These are phyloP conservation scores for Bubo bubo DNA, from an alignment of 2,113 vertebrate genomes.

Conservation along the genomic window DNA sequence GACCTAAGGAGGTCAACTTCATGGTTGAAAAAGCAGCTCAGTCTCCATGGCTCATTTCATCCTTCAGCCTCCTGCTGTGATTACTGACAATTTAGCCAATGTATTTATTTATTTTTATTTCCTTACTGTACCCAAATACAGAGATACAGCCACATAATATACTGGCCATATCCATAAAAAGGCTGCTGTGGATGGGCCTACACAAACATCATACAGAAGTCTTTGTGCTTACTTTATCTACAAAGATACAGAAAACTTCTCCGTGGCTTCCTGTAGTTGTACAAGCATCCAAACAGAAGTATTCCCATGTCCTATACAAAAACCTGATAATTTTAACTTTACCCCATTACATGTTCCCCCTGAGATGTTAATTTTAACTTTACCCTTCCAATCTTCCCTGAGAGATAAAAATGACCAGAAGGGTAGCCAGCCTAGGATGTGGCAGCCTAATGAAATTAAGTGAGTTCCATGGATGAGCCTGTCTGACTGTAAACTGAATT, in stretches of 20 bases:
- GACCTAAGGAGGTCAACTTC: conserved; percentile 33
- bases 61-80: conserved; percentile 41
- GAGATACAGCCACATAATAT: not conserved
- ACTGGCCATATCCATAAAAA: not conserved
- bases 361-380: not conserved
- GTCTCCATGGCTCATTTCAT: conserved; percentile 37
- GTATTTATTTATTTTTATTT: conserved; percentile 51
- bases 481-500: conserved; percentile 27
- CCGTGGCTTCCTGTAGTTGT: not conserved
- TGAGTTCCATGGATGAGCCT: not conserved
- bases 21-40: conserved; percentile 3
- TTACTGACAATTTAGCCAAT: conserved; percentile 38
- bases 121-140: not conserved
- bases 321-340: not conserved
- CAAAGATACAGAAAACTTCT: not conserved
- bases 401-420: not conserved
- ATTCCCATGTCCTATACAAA: not conserved
- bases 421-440: not conserved
- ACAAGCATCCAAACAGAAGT: not conserved
- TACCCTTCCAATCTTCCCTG: not conserved
- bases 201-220: not conserved
- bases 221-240: not conserved
- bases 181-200: not conserved
- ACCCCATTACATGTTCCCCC: not conserved
- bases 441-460: conserved; percentile 17